Conservation (phyloP, 2,888 invertebrate genomes). For the Masnerella sp. region DNA sequence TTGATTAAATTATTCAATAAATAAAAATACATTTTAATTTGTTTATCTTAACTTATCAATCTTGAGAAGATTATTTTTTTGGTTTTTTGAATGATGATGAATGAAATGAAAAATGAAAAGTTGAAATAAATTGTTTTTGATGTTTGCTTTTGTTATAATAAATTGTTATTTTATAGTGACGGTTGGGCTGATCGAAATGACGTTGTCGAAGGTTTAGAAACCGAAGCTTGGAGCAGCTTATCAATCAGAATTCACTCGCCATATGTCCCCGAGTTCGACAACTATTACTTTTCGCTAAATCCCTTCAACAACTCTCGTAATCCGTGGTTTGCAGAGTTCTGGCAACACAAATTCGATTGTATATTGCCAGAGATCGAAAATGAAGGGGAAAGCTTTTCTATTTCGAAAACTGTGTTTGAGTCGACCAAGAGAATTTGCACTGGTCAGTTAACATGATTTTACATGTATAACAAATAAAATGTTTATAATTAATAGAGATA, state of each 20-base stretch:
- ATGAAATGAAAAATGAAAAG: no score
- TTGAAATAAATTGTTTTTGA: no score
- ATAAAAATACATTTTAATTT: no score
- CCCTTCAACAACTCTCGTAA: conserved; percentile 83
- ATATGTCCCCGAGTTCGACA: conserved; percentile 82
- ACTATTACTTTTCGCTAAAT: conserved; percentile 83
- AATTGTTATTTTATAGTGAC: conserved; percentile 79
- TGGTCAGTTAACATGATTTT: conserved; percentile 61
- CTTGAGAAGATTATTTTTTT: no score
- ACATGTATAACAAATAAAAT: not conserved
- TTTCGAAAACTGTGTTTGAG: conserved; percentile 41
- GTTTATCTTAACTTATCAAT: no score
- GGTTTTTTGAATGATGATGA: no score
- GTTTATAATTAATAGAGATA: no score
- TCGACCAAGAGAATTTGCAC: conserved; percentile 65
- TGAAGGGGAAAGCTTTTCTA: conserved; percentile 46
- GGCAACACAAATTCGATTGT: conserved; percentile 86
- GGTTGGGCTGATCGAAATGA: conserved; percentile 88
- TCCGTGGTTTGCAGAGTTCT: conserved; percentile 88
- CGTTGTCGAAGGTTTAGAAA: conserved; percentile 84
- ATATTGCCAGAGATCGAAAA: conserved; percentile 69
- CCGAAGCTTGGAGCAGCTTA: conserved; percentile 84
- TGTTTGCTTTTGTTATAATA: no score
- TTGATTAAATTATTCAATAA: no score
- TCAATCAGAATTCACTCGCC: conserved; percentile 88